Evolutionary conservation across 1,140 invertebrate genomes (phyloP).

Genomic region (Calephelis virginiensis): DNA sequence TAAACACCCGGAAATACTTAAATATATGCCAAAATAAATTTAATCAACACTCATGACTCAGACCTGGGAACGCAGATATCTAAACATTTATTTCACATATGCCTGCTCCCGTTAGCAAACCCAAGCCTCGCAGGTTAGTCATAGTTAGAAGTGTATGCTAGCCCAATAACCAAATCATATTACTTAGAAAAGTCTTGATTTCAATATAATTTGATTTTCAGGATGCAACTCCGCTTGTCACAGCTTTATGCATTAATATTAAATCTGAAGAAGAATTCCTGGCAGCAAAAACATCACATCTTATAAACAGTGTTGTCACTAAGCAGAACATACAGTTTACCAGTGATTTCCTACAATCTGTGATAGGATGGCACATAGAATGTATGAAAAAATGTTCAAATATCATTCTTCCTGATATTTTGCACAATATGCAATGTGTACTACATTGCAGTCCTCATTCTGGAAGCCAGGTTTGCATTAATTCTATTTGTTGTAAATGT

Average conservation of each 20-base stretch:
- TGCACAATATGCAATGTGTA: constrained; percentile 60
- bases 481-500: constrained; percentile 1
- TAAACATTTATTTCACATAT: too few species aligned
- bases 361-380: constrained; percentile 56
- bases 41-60: too few species aligned
- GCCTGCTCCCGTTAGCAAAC: too few species aligned
- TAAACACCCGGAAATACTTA: too few species aligned
- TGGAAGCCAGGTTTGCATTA: constrained; percentile 44
- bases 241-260: constrained; percentile 53
- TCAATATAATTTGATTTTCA: constrained; percentile 34
- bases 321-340: constrained; percentile 58
- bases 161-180: too few species aligned
- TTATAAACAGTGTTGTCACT: constrained; percentile 52
- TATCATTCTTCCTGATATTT: constrained; percentile 58
- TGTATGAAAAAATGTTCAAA: constrained; percentile 58
- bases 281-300: constrained; percentile 60
- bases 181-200: too few species aligned
- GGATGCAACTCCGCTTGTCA: constrained; percentile 53
- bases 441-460: constrained; percentile 44
- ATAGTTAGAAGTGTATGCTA: too few species aligned
- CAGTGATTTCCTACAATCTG: constrained; percentile 42
- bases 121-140: too few species aligned
- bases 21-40: too few species aligned
- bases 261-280: constrained; percentile 60
- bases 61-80: too few species aligned